Percentiles rank a stretch among this genome's conserved stretches.
phyloP scores from a whole-genome alignment of 2,888 invertebrate genomes.

The Zaprionus bogoriensis region DNA sequence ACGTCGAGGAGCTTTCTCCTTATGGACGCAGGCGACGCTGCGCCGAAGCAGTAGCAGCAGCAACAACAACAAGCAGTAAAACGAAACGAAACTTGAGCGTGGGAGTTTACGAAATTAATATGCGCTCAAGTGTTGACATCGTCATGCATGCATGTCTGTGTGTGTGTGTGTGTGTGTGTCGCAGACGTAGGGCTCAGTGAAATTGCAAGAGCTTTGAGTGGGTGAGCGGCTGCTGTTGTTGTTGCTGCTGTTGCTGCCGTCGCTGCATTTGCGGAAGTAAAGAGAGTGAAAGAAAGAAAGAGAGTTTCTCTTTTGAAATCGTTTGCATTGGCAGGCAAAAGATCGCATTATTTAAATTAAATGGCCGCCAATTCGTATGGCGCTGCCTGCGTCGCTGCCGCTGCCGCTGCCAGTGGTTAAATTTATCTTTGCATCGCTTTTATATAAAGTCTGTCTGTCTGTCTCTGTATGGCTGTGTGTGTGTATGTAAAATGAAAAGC shows the following conservation, averaged over 20 bases:
- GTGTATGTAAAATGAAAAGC: conserved; percentile 66
- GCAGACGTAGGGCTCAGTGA: conserved; percentile 19
- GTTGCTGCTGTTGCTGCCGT: conserved; percentile 19
- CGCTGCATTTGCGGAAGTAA: conserved; percentile 26
- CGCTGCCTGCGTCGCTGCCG: conserved; percentile 19
- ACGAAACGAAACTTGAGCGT: conserved; percentile 66
- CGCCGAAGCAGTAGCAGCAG: conserved; percentile 52
- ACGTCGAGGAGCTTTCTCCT: conserved; percentile 71
- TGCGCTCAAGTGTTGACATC: conserved; percentile 71
- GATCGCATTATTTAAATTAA: conserved; percentile 80
- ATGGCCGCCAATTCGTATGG: conserved; percentile 62
- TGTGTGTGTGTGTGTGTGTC: neutral
- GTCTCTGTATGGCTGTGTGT: conserved; percentile 7
- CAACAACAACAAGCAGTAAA: conserved; percentile 39
- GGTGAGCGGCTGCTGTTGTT: conserved; percentile 36
- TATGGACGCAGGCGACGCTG: conserved; percentile 38
- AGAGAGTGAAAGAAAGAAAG: too few relatives aligned
- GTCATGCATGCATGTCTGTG: neutral
- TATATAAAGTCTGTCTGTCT: neutral
- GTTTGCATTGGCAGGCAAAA: conserved; percentile 74
- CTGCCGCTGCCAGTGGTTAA: conserved; percentile 43
- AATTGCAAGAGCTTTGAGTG: conserved; percentile 38
- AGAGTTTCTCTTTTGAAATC: conserved; percentile 75
- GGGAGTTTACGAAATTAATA: conserved; percentile 75
- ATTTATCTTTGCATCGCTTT: conserved; percentile 60